These are phyloP conservation scores for Pocillopora verrucosa DNA, from an alignment of 64 coral and sea anemone genomes.

Conservation along the genomic window DNA sequence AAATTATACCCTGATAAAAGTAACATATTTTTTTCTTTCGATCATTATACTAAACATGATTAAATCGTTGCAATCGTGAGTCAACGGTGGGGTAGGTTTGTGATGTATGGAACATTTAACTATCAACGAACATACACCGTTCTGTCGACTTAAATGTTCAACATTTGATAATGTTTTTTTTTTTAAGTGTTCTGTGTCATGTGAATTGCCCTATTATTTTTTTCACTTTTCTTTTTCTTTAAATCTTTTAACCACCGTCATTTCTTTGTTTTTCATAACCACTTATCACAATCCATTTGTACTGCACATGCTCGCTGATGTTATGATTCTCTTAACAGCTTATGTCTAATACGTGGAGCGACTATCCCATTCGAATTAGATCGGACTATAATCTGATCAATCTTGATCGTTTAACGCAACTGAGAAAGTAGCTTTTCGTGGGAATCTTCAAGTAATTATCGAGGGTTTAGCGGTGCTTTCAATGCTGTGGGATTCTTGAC, in stretches of 20 bases:
- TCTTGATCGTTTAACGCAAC: not conserved
- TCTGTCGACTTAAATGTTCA: not conserved
- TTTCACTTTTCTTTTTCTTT: not conserved
- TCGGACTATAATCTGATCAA: not conserved
- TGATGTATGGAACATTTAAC: not conserved
- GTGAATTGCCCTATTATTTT: constrained; percentile 1
- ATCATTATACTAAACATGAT: not conserved
- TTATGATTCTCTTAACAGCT: not conserved
- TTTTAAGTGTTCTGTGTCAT: not conserved
- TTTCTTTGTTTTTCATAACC: not conserved
- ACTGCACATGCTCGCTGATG: not conserved
- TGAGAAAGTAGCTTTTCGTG: not conserved
- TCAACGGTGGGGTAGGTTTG: not conserved
- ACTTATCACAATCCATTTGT: not conserved
- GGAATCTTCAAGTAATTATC: not conserved
- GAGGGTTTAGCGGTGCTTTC: not conserved
- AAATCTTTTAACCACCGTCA: not conserved
- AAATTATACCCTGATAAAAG: not conserved
- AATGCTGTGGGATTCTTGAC: not conserved
- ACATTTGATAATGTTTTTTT: not conserved
- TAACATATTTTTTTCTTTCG: not conserved
- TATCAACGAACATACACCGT: not conserved
- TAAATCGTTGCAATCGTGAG: not conserved
- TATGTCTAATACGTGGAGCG: not conserved
- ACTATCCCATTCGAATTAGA: not conserved